A percentile compares a stretch with the other conserved stretches of the same genome.
Evolutionary conservation across 2,113 vertebrate species (phyloP).

Genomic region (Cettia cetti): DNA sequence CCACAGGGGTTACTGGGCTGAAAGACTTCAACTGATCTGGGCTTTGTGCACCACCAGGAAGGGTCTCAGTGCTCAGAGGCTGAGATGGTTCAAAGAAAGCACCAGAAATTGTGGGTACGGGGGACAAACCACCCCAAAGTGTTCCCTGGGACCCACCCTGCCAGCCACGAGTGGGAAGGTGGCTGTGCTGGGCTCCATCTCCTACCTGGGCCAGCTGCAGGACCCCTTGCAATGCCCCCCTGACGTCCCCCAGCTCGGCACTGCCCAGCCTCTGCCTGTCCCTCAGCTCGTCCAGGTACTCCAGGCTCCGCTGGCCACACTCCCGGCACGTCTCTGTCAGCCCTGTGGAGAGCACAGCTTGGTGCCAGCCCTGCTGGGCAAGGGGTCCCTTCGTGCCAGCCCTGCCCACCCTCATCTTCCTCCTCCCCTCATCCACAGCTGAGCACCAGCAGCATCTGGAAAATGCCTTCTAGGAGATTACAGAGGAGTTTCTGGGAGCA

Average conservation of each 20-base stretch:
- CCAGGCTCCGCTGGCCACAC: constrained; percentile 80
- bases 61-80: neutral
- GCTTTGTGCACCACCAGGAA: neutral
- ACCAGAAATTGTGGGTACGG: neutral
- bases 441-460: neutral
- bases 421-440: neutral
- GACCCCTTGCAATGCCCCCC: constrained; percentile 72
- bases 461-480: neutral
- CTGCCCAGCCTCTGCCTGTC: constrained; percentile 71
- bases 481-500: neutral
- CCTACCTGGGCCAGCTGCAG: constrained; percentile 86
- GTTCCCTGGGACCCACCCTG: neutral
- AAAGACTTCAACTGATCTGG: neutral
- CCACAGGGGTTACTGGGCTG: neutral
- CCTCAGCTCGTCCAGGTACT: constrained; percentile 80
- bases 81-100: neutral
- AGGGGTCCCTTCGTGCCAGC: neutral
- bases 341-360: constrained; percentile 56
- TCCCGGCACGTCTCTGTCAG: constrained; percentile 83
- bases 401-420: neutral
- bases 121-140: neutral
- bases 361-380: neutral
- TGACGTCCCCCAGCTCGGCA: constrained; percentile 75
- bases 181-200: neutral
- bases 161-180: accelerated